Base-by-base conservation (phyloP, 2,797 vertebrate genomes). In the Rallus crepitans region DNA sequence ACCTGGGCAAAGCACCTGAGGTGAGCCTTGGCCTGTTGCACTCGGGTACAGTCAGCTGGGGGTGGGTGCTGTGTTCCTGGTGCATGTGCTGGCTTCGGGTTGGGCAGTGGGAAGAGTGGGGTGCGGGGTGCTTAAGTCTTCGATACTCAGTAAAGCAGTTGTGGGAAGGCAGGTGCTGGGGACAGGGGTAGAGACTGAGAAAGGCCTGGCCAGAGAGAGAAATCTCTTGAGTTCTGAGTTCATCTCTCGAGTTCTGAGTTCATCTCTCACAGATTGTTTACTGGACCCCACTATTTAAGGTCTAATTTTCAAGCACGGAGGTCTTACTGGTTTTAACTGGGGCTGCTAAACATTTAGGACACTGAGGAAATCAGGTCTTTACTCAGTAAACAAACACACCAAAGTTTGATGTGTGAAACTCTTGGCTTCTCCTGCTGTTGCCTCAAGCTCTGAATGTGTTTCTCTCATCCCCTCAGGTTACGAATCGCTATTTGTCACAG, bases 401-500 rank as follows among this genome's bases (percentile, higher is more conserved):
- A 11, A 16, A 20, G 33, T 12, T 35, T 9, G 30, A 12, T 71
- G 12, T 31, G 47, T 66, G 21, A 4, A 55, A 5, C 24, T 31
- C 33, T 23, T 17, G 18, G 33, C 18, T 73, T 81, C 50, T 52
- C 19, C 27, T 53, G 6, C 0, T 2, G 8, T 25, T 27, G 2
- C 1, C 48, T 35, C 35, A 7, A 1, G 4, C 3, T 11, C 28
- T 5, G 25, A 27, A 15, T 5, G 7, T 30, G 40, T 14, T 1
- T 80, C 0, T 76, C 63, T 47, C 37, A 9, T 15, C 47, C 75
- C 42, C 1, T 1, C 96, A 99, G 99, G 99, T 99, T 64, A 99
- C 99, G 16, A 99, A 98, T 89, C 99, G 99, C 28, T 99, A 99
- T 91, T 97, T 99, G 86, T 99, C 99, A 4, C 99, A 99, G 96